Percentiles rank a stretch among this genome's conserved stretches.
These are phyloP conservation scores for Papilio gigon DNA, from an alignment of 2,888 invertebrate species.

Conservation along the genomic window DNA sequence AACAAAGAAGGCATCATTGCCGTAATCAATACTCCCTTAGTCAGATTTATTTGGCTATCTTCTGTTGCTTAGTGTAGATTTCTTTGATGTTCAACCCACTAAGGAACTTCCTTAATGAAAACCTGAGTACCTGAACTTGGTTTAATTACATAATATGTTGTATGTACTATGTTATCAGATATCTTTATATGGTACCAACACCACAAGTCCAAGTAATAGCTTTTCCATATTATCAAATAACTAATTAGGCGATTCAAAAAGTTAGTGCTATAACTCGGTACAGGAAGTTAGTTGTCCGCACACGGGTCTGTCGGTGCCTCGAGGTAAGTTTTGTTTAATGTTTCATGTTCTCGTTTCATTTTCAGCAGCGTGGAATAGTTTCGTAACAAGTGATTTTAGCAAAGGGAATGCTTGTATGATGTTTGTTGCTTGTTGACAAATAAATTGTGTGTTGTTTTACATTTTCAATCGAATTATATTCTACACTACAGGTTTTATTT, in stretches of 20 bases:
- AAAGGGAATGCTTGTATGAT: not conserved
- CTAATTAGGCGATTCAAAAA: slow-evolving; percentile 2
- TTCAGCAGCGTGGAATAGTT: slow-evolving; percentile 24
- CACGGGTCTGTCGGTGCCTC: slow-evolving; percentile 8
- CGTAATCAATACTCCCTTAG: no score
- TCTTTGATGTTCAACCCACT: no score
- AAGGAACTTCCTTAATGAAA: no score
- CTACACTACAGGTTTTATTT: not conserved
- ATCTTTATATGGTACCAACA: no score
- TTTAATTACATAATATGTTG: no score
- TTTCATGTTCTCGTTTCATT: slow-evolving; percentile 27
- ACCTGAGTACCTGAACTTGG: no score
- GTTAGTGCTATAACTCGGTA: slow-evolving; percentile 10
- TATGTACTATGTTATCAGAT: no score
- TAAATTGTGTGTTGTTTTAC: not conserved
- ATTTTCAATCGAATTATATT: not conserved
- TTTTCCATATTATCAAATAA: slow-evolving; percentile 5
- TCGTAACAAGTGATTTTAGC: slow-evolving; percentile 12
- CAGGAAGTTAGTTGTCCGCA: slow-evolving; percentile 3
- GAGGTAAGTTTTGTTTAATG: slow-evolving; percentile 29
- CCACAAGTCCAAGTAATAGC: not conserved
- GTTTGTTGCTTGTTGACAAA: slow-evolving; percentile 2
- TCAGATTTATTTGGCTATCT: no score
- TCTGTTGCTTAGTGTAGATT: no score
- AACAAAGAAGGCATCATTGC: not conserved